A percentile compares a stretch with the other conserved stretches of the same genome.
Conservation (phyloP, 2,113 vertebrate species). For the Stegostoma tigrinum region DNA sequence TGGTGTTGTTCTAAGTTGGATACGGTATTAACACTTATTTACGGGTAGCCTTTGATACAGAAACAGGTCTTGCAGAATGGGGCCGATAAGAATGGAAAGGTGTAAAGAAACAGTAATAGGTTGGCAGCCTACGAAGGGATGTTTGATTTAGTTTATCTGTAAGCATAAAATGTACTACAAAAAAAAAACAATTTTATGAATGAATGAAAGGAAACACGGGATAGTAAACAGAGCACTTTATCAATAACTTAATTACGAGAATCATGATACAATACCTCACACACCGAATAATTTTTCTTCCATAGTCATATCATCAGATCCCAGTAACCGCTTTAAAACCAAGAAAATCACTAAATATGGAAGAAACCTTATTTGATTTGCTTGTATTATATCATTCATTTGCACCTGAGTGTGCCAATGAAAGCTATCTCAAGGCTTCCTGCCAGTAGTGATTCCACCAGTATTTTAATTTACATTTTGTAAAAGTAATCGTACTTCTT, state of each 20-base stretch:
- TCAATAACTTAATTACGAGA: background rate
- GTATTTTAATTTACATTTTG: conserved; percentile 59
- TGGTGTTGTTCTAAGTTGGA: no score
- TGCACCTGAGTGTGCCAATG: background rate
- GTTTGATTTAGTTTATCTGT: no score
- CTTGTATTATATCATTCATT: background rate
- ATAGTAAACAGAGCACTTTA: no score
- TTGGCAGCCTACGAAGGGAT: no score
- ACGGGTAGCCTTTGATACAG: no score
- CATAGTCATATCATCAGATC: background rate
- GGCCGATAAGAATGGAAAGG: no score
- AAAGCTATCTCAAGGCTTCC: background rate
- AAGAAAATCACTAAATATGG: conserved; percentile 29
- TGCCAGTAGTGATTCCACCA: background rate
- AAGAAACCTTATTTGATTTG: background rate
- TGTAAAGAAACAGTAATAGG: no score
- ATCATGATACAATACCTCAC: background rate
- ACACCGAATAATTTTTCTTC: background rate
- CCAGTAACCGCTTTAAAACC: conserved; percentile 1
- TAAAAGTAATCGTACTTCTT: conserved; percentile 68
- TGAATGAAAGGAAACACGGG: no score
- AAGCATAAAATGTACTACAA: no score
- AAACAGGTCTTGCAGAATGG: no score
- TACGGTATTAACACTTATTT: no score
- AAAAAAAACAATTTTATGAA: no score